Evolutionary conservation across 2,797 vertebrate genomes (phyloP).

Genomic region (Antrozous pallidus): DNA sequence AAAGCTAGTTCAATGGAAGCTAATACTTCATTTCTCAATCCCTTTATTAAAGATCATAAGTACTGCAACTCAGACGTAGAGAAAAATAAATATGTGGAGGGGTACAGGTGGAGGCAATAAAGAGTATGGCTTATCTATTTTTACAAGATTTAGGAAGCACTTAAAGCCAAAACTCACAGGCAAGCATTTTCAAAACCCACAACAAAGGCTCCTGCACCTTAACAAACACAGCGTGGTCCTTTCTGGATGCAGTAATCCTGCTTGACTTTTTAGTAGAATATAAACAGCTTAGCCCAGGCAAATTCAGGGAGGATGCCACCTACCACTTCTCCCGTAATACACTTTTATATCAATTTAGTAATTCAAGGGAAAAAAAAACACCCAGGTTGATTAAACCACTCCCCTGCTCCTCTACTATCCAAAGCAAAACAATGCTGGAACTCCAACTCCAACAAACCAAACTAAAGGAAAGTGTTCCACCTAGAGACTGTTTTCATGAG

Average conservation of each 20-base stretch:
- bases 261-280: slow-evolving; percentile 54
- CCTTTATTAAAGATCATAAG: slow-evolving; percentile 74
- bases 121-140: slow-evolving; percentile 61
- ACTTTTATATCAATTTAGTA: slow-evolving; percentile 74
- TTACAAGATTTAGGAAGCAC: slow-evolving; percentile 66
- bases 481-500: slow-evolving; percentile 82
- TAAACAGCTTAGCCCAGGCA: slow-evolving; percentile 65
- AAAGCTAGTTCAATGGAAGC: slow-evolving; percentile 80
- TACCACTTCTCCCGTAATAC: slow-evolving; percentile 58
- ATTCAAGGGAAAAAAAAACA: slow-evolving; percentile 22
- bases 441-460: slow-evolving; percentile 75
- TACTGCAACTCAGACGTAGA: slow-evolving; percentile 54
- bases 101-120: slow-evolving; percentile 58
- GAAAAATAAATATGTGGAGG: slow-evolving; percentile 58
- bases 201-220: slow-evolving; percentile 51
- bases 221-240: not conserved
- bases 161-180: slow-evolving; percentile 63
- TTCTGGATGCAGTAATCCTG: slow-evolving; percentile 5
- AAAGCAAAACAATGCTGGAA: slow-evolving; percentile 70
- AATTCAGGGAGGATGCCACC: slow-evolving; percentile 31
- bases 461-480: slow-evolving; percentile 85
- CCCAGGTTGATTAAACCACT: not conserved
- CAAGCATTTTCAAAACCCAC: slow-evolving; percentile 66
- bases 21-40: slow-evolving; percentile 75
- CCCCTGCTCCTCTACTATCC: slow-evolving; percentile 51